Percentiles rank a stretch among this genome's conserved stretches.
These are phyloP conservation scores for Drepana falcataria DNA, from an alignment of 2,888 invertebrate genomes.

Conservation along the genomic window DNA sequence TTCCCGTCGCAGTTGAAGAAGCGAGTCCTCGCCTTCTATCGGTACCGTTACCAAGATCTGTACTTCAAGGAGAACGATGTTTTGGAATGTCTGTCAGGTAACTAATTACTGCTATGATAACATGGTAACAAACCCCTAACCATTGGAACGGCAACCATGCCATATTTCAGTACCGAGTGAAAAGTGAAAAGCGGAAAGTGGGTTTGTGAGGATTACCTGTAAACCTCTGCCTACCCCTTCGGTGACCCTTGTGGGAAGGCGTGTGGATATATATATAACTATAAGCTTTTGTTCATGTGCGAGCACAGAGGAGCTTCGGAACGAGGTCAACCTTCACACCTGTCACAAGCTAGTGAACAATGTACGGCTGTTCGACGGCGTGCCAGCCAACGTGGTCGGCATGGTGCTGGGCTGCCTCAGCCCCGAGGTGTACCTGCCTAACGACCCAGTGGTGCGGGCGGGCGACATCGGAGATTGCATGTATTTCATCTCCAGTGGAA, in stretches of 20 bases:
- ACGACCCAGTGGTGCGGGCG: slow-evolving; percentile 79
- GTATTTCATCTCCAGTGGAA: slow-evolving; percentile 81
- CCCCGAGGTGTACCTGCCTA: slow-evolving; percentile 79
- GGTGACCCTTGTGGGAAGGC: no score
- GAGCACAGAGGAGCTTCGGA: slow-evolving; percentile 57
- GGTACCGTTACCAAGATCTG: slow-evolving; percentile 76
- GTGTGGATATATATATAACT: no score
- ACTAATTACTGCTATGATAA: background rate
- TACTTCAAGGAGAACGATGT: slow-evolving; percentile 79
- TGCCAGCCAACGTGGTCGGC: slow-evolving; percentile 68
- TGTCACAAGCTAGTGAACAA: slow-evolving; percentile 76
- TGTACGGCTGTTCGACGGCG: slow-evolving; percentile 72
- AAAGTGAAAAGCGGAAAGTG: no score
- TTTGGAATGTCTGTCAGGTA: slow-evolving; percentile 73
- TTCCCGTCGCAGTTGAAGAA: slow-evolving; percentile 72
- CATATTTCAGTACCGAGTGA: no score
- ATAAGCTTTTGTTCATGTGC: no score
- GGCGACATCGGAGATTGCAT: slow-evolving; percentile 80
- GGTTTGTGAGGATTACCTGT: no score
- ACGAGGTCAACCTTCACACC: slow-evolving; percentile 76
- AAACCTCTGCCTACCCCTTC: no score
- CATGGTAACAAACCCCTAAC: no score
- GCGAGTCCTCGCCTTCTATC: slow-evolving; percentile 78
- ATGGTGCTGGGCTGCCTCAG: slow-evolving; percentile 73
- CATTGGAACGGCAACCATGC: no score